Conservation (phyloP, 2,888 invertebrate species). For the Automeris io region DNA sequence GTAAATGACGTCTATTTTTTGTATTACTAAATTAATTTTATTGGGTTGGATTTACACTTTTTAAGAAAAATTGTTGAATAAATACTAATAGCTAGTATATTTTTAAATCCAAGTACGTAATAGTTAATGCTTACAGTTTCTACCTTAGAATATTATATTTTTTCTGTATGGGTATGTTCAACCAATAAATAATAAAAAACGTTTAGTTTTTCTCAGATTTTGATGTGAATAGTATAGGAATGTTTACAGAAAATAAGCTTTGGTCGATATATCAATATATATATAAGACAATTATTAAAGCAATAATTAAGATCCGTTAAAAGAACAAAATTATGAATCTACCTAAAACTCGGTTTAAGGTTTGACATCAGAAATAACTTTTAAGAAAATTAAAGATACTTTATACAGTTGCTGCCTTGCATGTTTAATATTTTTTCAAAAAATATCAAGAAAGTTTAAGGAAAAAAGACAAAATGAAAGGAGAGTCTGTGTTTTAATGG, state of each 20-base stretch:
- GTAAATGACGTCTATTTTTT: slow-evolving; percentile 38
- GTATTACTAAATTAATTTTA: slow-evolving; percentile 31
- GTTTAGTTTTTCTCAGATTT: too few relatives aligned
- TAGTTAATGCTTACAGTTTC: too few relatives aligned
- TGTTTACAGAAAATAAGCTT: too few relatives aligned
- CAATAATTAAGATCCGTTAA: not conserved
- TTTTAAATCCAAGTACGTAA: too few relatives aligned
- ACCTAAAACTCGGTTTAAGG: not conserved
- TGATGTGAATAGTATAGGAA: too few relatives aligned
- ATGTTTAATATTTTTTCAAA: slow-evolving; percentile 41
- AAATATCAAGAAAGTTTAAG: slow-evolving; percentile 59
- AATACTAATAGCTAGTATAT: too few relatives aligned
- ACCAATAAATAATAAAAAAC: too few relatives aligned
- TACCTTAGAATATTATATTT: too few relatives aligned
- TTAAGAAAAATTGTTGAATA: too few relatives aligned
- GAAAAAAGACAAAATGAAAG: slow-evolving; percentile 65
- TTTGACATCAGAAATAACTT: not conserved
- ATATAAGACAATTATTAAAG: too few relatives aligned
- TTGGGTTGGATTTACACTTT: slow-evolving; percentile 22
- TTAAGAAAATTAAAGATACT: slow-evolving; percentile 5
- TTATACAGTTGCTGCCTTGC: not conserved
- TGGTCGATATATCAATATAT: too few relatives aligned
- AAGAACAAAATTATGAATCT: not conserved
- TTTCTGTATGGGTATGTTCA: too few relatives aligned
- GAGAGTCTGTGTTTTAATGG: slow-evolving; percentile 73